Percentiles rank a stretch among this genome's conserved stretches.
phyloP scores from a whole-genome alignment of 1,140 invertebrate genomes.

The Agrypnia vestita region DNA sequence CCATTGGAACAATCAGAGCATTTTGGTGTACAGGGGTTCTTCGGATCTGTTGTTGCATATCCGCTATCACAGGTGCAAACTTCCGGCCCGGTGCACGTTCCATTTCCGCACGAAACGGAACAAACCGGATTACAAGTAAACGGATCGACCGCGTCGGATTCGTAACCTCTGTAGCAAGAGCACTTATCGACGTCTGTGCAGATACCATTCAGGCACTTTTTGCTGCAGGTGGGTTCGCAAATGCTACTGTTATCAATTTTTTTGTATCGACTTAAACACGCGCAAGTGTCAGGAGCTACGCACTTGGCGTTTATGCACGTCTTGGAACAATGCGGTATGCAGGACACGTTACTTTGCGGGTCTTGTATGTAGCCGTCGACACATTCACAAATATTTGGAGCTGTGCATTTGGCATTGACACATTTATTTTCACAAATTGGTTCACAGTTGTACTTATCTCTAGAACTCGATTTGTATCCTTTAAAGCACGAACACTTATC shows the following conservation, averaged over 20 bases:
- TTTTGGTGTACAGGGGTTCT: slow-evolving; percentile 1
- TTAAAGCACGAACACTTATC: slow-evolving; percentile 65
- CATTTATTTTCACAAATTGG: slow-evolving; percentile 68
- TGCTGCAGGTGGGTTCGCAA: slow-evolving; percentile 11
- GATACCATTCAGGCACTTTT: slow-evolving; percentile 10
- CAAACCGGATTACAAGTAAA: slow-evolving; percentile 38
- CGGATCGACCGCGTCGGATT: neutral
- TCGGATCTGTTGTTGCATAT: neutral
- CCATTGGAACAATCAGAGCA: slow-evolving; percentile 55
- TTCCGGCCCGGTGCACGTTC: slow-evolving; percentile 29
- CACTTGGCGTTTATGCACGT: slow-evolving; percentile 69
- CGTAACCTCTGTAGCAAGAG: slow-evolving; percentile 62
- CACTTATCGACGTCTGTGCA: slow-evolving; percentile 62
- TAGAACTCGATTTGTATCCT: neutral
- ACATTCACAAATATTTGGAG: slow-evolving; percentile 69
- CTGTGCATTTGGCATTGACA: slow-evolving; percentile 68
- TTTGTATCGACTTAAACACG: slow-evolving; percentile 22
- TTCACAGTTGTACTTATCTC: slow-evolving; percentile 61
- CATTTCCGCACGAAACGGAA: slow-evolving; percentile 35
- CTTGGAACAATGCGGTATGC: slow-evolving; percentile 66
- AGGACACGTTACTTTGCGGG: slow-evolving; percentile 54
- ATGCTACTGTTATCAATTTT: neutral
- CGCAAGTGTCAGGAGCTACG: slow-evolving; percentile 65
- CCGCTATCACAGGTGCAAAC: slow-evolving; percentile 29
- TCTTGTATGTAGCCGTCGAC: slow-evolving; percentile 9